phyloP scores from a whole-genome alignment of 2,888 invertebrate species.

The Carterocephalus palaemon region DNA sequence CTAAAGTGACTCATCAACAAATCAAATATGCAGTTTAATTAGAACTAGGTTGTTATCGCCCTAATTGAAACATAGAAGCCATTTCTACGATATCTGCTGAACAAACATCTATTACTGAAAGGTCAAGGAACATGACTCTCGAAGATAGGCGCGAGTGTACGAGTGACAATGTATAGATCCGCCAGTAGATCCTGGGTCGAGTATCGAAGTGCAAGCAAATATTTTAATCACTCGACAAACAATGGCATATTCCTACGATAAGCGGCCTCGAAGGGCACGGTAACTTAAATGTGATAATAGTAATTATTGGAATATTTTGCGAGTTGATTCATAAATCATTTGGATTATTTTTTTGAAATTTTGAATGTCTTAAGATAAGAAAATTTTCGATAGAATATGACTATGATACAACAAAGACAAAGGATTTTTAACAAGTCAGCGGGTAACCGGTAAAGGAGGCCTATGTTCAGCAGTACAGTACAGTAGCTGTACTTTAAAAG shows the following conservation, averaged over 20 bases:
- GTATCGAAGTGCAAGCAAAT: conserved; percentile 18
- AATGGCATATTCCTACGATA: conserved; percentile 18
- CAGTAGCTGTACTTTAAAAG: too few relatives aligned
- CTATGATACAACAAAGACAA: too few relatives aligned
- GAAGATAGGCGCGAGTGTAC: conserved; percentile 12
- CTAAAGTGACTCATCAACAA: neutral
- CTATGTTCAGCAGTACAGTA: too few relatives aligned
- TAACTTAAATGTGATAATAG: neutral
- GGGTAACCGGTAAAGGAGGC: too few relatives aligned
- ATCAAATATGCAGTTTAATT: conserved; percentile 5
- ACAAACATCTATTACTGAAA: conserved; percentile 25
- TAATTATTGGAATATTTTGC: too few relatives aligned
- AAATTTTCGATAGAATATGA: too few relatives aligned
- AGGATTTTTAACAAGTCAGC: too few relatives aligned
- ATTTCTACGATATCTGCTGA: conserved; percentile 15
- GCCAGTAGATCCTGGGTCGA: conserved; percentile 26
- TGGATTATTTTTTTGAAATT: too few relatives aligned
- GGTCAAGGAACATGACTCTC: conserved; percentile 30
- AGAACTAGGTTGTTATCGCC: neutral
- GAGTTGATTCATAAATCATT: too few relatives aligned
- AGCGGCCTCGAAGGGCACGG: neutral
- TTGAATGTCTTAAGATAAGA: too few relatives aligned
- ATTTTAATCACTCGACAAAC: conserved; percentile 24
- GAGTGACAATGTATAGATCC: conserved; percentile 29
- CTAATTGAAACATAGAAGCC: conserved; percentile 3